Evolutionary conservation across 2,888 invertebrate species (phyloP).

Genomic region (Deilephila elpenor): DNA sequence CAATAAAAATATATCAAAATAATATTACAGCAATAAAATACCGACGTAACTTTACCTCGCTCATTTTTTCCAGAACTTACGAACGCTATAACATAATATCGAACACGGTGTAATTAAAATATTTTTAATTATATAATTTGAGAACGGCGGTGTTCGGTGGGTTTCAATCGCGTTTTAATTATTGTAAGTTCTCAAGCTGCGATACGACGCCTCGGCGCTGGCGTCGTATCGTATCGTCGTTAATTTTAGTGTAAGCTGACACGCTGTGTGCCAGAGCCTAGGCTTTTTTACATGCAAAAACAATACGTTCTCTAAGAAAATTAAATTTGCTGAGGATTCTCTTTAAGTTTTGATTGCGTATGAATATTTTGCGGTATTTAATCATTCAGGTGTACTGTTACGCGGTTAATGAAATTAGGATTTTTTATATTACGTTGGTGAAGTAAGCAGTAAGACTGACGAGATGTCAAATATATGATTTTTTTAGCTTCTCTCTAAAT

Average conservation of each 20-base stretch:
- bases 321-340: constrained; percentile 28
- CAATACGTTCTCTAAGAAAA: constrained; percentile 38
- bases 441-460: too few relatives aligned
- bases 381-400: not conserved
- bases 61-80: constrained; percentile 12
- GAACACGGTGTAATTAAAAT: constrained; percentile 60
- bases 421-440: not conserved
- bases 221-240: constrained; percentile 43
- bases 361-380: not conserved
- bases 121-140: constrained; percentile 73
- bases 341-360: constrained; percentile 28
- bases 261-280: constrained; percentile 38
- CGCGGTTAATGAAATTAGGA: not conserved
- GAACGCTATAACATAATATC: constrained; percentile 24
- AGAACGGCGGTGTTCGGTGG: constrained; percentile 56
- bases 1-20: not conserved
- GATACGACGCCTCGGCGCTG: constrained; percentile 44
- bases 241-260: constrained; percentile 56
- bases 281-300: constrained; percentile 40
- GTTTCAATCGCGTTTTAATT: constrained; percentile 71
- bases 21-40: not conserved
- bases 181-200: constrained; percentile 61
- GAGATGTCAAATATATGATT: not conserved
- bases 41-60: not conserved
- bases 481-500: too few relatives aligned